Conservation (phyloP, 1,140 invertebrate species). For the Diachasmimorpha longicaudata region DNA sequence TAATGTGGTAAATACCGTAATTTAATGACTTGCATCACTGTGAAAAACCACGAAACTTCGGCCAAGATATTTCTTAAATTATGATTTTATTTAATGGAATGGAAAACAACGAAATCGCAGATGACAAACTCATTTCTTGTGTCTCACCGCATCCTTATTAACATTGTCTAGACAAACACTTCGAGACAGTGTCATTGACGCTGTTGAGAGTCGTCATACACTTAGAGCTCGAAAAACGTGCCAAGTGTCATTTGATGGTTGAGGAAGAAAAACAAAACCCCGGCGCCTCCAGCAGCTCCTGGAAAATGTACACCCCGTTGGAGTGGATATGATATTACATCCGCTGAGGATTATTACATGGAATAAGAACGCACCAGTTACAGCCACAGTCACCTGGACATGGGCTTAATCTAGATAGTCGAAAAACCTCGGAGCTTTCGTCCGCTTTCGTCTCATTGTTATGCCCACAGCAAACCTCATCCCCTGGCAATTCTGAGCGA, state of each 20-base stretch:
- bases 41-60: too few species aligned
- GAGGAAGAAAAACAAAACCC: not conserved
- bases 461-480: not conserved
- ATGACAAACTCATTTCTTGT: too few species aligned
- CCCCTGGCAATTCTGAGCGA: not conserved
- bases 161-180: too few species aligned
- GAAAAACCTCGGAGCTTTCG: not conserved
- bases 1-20: not conserved
- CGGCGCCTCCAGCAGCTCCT: not conserved
- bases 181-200: too few species aligned
- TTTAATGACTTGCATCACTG: not conserved
- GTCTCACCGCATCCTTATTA: too few species aligned
- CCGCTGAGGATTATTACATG: not conserved
- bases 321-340: slow-evolving; percentile 20
- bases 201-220: too few species aligned
- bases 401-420: slow-evolving; percentile 21
- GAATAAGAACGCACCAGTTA: not conserved
- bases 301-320: not conserved
- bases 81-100: too few species aligned
- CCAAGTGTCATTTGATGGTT: too few species aligned
- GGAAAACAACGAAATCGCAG: too few species aligned
- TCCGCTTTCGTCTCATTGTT: not conserved
- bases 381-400: slow-evolving; percentile 2
- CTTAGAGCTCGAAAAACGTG: too few species aligned
- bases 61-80: too few species aligned